A percentile compares a stretch with the other conserved stretches of the same genome.
phyloP scores from a whole-genome alignment of 2,113 vertebrate species.

The Phoxinus phoxinus region DNA sequence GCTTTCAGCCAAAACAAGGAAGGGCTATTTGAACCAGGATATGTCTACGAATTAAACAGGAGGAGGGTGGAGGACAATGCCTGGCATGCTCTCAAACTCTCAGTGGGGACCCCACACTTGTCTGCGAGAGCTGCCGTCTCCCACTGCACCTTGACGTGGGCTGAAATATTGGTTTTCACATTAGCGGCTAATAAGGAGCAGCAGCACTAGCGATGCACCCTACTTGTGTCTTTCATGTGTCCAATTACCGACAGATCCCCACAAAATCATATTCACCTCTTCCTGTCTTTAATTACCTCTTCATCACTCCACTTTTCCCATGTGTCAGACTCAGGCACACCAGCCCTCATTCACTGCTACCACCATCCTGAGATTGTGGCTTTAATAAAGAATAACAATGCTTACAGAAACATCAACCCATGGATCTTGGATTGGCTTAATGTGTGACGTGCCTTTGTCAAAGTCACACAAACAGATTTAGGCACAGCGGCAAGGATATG shows the following conservation, averaged over 20 bases:
- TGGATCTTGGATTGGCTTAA: conserved; percentile 18
- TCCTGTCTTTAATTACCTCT: conserved; percentile 88
- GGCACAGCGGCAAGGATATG: neutral
- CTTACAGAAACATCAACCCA: conserved; percentile 13
- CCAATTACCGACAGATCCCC: conserved; percentile 87
- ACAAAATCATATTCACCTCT: conserved; percentile 85
- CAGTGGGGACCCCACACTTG: conserved; percentile 67
- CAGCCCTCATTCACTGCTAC: conserved; percentile 47
- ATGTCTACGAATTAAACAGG: conserved; percentile 69
- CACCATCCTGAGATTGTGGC: conserved; percentile 17
- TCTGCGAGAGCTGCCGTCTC: conserved; percentile 64
- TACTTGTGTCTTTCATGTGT: conserved; percentile 85
- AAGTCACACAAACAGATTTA: conserved; percentile 10
- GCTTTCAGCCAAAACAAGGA: conserved; percentile 64
- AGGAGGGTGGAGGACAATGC: conserved; percentile 58
- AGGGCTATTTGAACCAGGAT: conserved; percentile 55
- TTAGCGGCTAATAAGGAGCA: conserved; percentile 86
- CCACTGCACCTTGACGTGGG: conserved; percentile 75
- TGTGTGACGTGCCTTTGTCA: conserved; percentile 10
- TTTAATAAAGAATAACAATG: conserved; percentile 37
- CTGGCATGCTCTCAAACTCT: conserved; percentile 66
- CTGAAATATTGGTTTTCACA: conserved; percentile 85
- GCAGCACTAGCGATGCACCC: conserved; percentile 75
- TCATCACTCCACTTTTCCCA: conserved; percentile 82
- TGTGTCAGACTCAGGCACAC: conserved; percentile 65